Conservation (phyloP, 1,140 invertebrate species). For the Charaxes varanes region DNA sequence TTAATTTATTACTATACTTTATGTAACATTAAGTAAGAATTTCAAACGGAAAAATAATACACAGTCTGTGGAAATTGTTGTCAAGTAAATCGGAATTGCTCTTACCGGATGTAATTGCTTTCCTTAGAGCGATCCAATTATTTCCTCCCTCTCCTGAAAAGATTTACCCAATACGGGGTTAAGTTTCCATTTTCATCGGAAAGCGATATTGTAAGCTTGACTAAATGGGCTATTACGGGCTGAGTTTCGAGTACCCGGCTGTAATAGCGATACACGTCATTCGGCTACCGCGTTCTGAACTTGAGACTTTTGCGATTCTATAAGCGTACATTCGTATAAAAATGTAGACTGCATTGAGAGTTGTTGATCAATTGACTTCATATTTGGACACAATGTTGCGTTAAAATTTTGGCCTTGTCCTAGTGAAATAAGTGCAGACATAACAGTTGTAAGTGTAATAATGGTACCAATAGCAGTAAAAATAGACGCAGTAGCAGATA, state of each 20-base stretch:
- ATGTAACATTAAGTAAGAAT: background rate
- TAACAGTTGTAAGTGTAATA: too few relatives aligned
- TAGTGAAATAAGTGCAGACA: too few relatives aligned
- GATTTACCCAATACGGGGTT: conserved; percentile 47
- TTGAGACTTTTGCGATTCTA: too few relatives aligned
- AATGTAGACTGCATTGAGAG: too few relatives aligned
- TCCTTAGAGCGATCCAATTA: conserved; percentile 63
- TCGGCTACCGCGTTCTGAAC: too few relatives aligned
- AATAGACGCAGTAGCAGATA: too few relatives aligned
- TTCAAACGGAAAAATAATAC: background rate
- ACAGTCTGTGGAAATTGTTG: conserved; percentile 36
- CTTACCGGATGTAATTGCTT: conserved; percentile 61
- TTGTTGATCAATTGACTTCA: too few relatives aligned
- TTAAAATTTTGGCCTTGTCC: too few relatives aligned
- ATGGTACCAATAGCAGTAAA: too few relatives aligned
- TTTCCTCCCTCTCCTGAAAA: conserved; percentile 60
- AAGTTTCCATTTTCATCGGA: conserved; percentile 50
- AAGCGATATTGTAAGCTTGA: conserved; percentile 47
- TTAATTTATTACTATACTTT: too few relatives aligned
- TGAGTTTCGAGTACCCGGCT: conserved; percentile 12
- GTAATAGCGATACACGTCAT: conserved; percentile 13
- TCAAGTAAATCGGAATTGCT: conserved; percentile 59
- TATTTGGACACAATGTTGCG: too few relatives aligned
- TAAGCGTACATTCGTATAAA: too few relatives aligned
- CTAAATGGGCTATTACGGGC: conserved; percentile 24